These are phyloP conservation scores for Solenopsis fugax DNA, from an alignment of 1,140 invertebrate species.

Conservation along the genomic window DNA sequence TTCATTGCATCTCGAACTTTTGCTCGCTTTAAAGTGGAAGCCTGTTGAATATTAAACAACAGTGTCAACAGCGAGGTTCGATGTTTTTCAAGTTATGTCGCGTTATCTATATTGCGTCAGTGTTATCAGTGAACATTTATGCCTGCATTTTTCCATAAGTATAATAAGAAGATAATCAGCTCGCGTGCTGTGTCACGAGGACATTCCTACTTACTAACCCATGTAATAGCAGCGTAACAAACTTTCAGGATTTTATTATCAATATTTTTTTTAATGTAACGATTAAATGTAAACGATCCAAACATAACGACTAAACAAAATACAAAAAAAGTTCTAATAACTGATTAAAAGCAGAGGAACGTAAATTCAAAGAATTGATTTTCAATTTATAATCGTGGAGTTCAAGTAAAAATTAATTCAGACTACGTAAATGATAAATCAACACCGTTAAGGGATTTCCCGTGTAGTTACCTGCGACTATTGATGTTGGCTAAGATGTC, in stretches of 20 bases:
- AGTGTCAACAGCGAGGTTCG: slow-evolving; percentile 57
- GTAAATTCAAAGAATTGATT: neutral
- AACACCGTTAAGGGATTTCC: neutral
- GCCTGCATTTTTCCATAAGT: slow-evolving; percentile 41
- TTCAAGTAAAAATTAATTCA: slow-evolving; percentile 7
- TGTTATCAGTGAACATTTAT: slow-evolving; percentile 12
- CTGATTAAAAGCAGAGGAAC: neutral
- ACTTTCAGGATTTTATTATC: neutral
- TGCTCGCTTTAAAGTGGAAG: slow-evolving; percentile 66
- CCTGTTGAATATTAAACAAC: slow-evolving; percentile 65
- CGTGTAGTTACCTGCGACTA: neutral
- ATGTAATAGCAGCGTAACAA: neutral
- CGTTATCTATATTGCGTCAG: slow-evolving; percentile 36
- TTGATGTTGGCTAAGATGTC: neutral
- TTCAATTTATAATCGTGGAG: neutral
- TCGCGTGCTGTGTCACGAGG: neutral
- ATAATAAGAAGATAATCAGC: slow-evolving; percentile 45
- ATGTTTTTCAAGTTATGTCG: slow-evolving; percentile 40
- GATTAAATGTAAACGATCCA: neutral
- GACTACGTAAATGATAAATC: neutral
- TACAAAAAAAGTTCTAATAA: neutral
- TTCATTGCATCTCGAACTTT: slow-evolving; percentile 61
- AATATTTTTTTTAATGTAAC: neutral
- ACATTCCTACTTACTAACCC: neutral
- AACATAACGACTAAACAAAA: neutral